Conservation (phyloP, 2,888 invertebrate genomes). For the Caenorhabditis virilis region DNA sequence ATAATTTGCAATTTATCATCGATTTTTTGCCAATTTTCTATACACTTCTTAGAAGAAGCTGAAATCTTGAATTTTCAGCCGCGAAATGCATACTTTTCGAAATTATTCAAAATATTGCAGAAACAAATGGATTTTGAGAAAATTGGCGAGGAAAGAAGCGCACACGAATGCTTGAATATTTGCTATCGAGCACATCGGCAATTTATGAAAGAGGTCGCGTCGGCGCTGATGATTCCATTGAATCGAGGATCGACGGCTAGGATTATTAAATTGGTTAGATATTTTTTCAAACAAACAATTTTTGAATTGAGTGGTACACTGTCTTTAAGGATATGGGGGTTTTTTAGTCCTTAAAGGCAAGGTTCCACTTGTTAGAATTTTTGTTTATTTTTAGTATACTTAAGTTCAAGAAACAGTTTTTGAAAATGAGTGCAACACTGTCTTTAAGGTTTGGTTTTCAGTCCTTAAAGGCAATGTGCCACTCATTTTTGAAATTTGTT, state of each 20-base stretch:
- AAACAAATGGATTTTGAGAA: conserved; percentile 10
- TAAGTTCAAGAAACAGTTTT: too few relatives aligned
- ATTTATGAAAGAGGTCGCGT: conserved; percentile 21
- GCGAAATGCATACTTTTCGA: background rate
- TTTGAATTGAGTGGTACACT: too few relatives aligned
- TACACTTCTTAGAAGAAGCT: background rate
- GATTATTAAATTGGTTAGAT: conserved; percentile 25
- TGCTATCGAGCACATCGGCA: conserved; percentile 23
- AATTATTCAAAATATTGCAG: too few relatives aligned
- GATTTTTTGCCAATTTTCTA: background rate
- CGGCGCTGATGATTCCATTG: conserved; percentile 22
- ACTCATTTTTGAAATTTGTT: too few relatives aligned
- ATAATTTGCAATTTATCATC: background rate
- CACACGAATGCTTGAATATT: conserved; percentile 20
- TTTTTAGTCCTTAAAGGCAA: too few relatives aligned
- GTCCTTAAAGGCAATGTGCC: too few relatives aligned
- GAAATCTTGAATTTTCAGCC: background rate
- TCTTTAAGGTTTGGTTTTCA: too few relatives aligned
- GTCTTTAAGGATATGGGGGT: too few relatives aligned
- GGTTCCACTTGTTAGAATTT: too few relatives aligned
- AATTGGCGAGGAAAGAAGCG: background rate
- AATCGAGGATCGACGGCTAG: conserved; percentile 25
- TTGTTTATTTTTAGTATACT: too few relatives aligned
- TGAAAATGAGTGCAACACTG: too few relatives aligned
- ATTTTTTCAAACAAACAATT: background rate